Conservation (phyloP, 2,888 invertebrate species). For the Lasius fuliginosus region DNA sequence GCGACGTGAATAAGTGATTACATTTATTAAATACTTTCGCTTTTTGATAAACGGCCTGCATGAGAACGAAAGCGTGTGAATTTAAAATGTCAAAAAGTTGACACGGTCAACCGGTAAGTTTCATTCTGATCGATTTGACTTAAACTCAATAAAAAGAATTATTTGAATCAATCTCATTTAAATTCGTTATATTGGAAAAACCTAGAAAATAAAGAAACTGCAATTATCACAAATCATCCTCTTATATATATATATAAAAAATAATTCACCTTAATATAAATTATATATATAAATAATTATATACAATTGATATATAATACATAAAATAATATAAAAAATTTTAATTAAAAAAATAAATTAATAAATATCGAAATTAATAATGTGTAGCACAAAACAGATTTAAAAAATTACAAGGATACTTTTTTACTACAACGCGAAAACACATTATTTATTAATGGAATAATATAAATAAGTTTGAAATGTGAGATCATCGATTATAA, state of each 20-base stretch:
- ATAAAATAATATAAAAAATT: background rate
- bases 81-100: slow-evolving; percentile 17
- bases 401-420: background rate
- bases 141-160: background rate
- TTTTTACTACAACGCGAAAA: background rate
- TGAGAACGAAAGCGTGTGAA: background rate
- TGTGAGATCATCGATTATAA: slow-evolving; percentile 45
- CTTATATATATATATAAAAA: no score
- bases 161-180: background rate
- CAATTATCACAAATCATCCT: no score
- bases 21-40: slow-evolving; percentile 26
- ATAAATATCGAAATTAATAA: background rate
- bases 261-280: background rate
- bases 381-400: background rate
- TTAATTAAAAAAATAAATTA: background rate
- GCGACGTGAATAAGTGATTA: background rate
- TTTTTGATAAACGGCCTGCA: background rate
- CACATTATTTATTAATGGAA: background rate
- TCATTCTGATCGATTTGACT: background rate
- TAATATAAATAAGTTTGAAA: slow-evolving; percentile 14
- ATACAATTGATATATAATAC: background rate
- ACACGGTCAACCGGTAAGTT: background rate
- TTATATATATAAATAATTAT: background rate
- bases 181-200: background rate
- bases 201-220: background rate